These are phyloP conservation scores for Gonioctena quinquepunctata DNA, from an alignment of 1,140 invertebrate species.

Conservation along the genomic window DNA sequence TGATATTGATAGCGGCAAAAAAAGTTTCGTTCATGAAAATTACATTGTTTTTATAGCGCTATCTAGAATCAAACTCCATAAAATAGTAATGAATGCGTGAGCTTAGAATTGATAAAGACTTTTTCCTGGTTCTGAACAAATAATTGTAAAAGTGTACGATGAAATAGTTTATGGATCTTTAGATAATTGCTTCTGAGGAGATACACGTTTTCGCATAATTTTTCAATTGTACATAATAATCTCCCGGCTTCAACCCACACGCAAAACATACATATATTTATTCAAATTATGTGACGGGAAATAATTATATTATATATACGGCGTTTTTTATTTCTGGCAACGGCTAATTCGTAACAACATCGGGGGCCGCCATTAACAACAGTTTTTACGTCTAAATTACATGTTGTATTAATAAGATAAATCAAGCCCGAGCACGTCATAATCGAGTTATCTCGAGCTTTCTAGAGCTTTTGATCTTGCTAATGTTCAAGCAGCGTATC, in stretches of 20 bases:
- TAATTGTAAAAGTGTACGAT: too few relatives aligned
- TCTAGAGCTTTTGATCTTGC: neutral
- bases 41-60: too few relatives aligned
- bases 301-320: conserved; percentile 2
- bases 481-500: neutral
- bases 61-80: too few relatives aligned
- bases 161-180: neutral
- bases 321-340: neutral
- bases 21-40: too few relatives aligned
- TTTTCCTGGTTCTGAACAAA: too few relatives aligned
- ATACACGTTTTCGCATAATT: neutral
- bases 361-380: neutral
- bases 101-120: too few relatives aligned
- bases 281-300: conserved; percentile 3
- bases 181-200: neutral
- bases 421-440: neutral
- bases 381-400: conserved; percentile 4
- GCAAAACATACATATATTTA: neutral
- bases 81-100: too few relatives aligned
- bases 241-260: neutral
- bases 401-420: conserved; percentile 2
- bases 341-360: neutral
- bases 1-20: too few relatives aligned
- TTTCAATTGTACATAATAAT: neutral
- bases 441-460: neutral